Percentiles rank a stretch among this genome's conserved stretches.
Evolutionary conservation across 2,113 vertebrate species (phyloP).

Genomic region (Leptobrachium leishanense): DNA sequence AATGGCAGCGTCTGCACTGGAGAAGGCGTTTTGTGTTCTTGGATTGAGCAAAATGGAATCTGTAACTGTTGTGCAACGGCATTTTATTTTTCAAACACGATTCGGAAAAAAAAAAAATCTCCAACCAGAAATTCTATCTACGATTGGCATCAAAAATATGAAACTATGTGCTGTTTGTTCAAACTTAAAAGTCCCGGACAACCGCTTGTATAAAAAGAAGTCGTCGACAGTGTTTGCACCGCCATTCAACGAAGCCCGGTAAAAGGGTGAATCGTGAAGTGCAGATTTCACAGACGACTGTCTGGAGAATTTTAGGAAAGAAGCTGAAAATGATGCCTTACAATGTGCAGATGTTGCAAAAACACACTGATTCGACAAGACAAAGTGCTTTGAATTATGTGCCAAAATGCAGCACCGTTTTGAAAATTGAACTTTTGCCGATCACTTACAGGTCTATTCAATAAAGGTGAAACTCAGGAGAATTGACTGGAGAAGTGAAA

Average conservation of each 20-base stretch:
- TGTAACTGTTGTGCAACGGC: background rate
- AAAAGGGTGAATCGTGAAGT: background rate
- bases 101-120: background rate
- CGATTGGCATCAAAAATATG: background rate
- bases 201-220: background rate
- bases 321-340: background rate
- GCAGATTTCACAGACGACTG: too few relatives aligned
- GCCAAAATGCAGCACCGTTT: background rate
- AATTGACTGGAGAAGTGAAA: too few relatives aligned
- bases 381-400: background rate
- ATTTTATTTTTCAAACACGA: background rate
- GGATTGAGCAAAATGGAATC: too few relatives aligned
- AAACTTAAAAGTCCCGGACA: background rate
- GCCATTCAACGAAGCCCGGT: background rate
- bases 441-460: too few relatives aligned
- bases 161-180: background rate
- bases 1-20: too few relatives aligned
- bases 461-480: too few relatives aligned
- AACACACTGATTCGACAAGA: background rate
- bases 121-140: background rate
- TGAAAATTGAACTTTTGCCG: background rate
- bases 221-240: background rate
- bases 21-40: too few relatives aligned
- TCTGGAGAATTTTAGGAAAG: too few relatives aligned
- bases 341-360: background rate